Evolutionary conservation across 1,140 invertebrate genomes (phyloP).

Genomic region (Pseudachorutes palmiensis): DNA sequence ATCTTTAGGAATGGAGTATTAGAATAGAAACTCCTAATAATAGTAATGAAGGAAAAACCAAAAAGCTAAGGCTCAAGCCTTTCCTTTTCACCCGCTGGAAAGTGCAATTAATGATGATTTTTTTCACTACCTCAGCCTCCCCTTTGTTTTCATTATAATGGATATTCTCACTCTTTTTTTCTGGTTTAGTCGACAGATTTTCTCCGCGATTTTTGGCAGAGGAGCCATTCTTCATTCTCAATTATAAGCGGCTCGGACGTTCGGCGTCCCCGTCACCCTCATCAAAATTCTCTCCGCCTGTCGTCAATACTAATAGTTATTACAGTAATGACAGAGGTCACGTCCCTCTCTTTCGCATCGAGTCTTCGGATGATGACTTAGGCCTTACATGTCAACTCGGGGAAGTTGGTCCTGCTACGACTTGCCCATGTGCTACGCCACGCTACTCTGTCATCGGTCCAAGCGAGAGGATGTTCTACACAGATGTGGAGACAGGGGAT

Average conservation of each 20-base stretch:
- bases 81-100: too few species aligned
- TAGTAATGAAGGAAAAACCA: conserved; percentile 13
- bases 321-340: not conserved
- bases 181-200: conserved; percentile 37
- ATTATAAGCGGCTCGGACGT: not conserved
- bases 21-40: conserved; percentile 11
- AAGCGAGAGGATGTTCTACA: conserved; percentile 24
- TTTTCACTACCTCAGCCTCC: conserved; percentile 11
- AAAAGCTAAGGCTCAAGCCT: not conserved
- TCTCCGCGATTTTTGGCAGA: conserved; percentile 37
- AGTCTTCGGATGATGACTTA: conserved; percentile 39
- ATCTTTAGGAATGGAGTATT: conserved; percentile 7
- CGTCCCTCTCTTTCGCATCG: conserved; percentile 37
- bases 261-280: not conserved
- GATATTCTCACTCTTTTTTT: too few species aligned
- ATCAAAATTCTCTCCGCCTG: not conserved
- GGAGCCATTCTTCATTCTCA: conserved; percentile 38
- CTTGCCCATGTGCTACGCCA: conserved; percentile 39
- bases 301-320: not conserved
- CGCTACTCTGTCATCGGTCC: conserved; percentile 33
- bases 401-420: conserved; percentile 37
- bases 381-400: conserved; percentile 41
- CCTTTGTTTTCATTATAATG: not conserved
- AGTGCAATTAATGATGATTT: conserved; percentile 20
- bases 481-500: conserved; percentile 39